Evolutionary conservation across 2,797 vertebrate genomes (phyloP), one percentile per base, ranked within the genome.

Genomic region (Brachyalestes nurse): DNA sequence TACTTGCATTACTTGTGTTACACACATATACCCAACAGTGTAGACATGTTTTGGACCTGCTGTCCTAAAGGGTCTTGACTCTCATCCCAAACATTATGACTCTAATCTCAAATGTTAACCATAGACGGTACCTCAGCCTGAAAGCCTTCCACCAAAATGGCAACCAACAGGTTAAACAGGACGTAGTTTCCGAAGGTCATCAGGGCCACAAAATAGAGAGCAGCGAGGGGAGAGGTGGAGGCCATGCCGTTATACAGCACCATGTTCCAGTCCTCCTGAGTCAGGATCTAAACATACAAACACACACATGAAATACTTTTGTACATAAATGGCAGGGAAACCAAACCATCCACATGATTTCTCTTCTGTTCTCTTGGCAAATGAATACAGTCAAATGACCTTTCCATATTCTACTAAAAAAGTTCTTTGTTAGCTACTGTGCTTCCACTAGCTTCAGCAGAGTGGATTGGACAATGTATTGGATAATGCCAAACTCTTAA

Each of bases 141-240:
- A 89, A 99, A 99, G 71, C 98, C 98, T 88, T 99, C 98, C 55
- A 99, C 98, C 49, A 99, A 90, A 92, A 99, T 99, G 86, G 98
- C 98, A 75, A 99, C 98, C 80, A 99, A 90, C 76, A 99, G 93
- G 90, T 99, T 99, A 89, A 99, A 99, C 86, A 99, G 97, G 77
- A 99, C 98, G 0, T 99, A 99, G 92, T 99, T 99, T 81, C 98
- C 98, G 38, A 99, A 99, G 0, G 98, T 99, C 98, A 99, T 99
- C 40, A 99, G 95, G 47, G 98, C 98, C 0, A 99, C 97, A 5
- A 99, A 99, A 89, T 99, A 99, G 71, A 99, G 96, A 10, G 98
- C 97, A 23, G 98, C 98, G 89, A 95, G 97, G 0, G 98, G 97
- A 0, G 97, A 97, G 3, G 97, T 98, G 83, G 97, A 98, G 5